Evolutionary conservation across 1,140 invertebrate genomes (phyloP), one percentile per base, ranked within the genome.

Genomic region (Drusus annulatus): DNA sequence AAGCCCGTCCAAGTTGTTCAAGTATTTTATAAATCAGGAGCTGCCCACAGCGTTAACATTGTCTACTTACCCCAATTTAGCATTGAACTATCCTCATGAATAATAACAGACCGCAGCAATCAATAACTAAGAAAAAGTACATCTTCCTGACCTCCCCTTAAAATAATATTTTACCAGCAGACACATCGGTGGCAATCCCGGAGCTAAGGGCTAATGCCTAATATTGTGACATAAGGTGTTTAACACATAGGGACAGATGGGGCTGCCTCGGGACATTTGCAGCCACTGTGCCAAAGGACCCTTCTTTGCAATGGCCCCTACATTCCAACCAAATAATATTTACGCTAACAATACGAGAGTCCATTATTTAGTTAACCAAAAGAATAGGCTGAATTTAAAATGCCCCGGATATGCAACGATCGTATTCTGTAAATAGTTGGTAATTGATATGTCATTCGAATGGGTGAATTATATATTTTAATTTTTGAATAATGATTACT

Each of bases 181-280:
- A 60, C 36, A 36, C 15, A 16, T 51, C 68, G 68, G 68, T 21
- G 25, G 45, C 45, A 50, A 71, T 71, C 50, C 50, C 3, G 19
- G 50, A 19, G 8, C 63, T 16, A 71, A 7, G 52, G 17, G 52
- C 52, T 19, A n/a, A 54, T 54, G 52, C 52, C 16, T 71, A 81
- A 80, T 83, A 80, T 83, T 80, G 79, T 83, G 82, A 83, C 82
- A 83, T 79, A 81, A 83, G 82, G 82, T 79, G 77, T 80, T 80
- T 76, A 78, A 68, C 50, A 81, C 79, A 83, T 50, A 79, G n/a
- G 79, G 77, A 83, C 82, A 83, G 82, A 83, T 83, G 82, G 78
- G 77, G 62, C 73, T 69, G 76, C 76, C 76, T 76, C 62, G 60
- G 78, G 79, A 79, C 79, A 77, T 58, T 76, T 73, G 8, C 54